phyloP scores from a whole-genome alignment of 2,113 vertebrate species.

The Tychaedon coryphoeus region DNA sequence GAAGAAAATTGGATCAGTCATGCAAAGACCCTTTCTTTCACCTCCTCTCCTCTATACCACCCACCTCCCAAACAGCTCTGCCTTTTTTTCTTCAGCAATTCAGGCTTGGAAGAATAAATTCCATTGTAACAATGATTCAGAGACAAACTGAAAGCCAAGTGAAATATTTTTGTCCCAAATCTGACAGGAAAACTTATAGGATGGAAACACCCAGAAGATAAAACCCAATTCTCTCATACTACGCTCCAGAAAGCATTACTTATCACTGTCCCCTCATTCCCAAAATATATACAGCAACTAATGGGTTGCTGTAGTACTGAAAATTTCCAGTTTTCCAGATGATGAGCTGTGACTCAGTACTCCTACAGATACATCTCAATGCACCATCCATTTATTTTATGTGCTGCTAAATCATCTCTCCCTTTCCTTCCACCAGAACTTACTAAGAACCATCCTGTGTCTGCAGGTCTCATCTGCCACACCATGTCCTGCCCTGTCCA shows the following conservation, averaged over 20 bases:
- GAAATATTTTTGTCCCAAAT: constrained; percentile 43
- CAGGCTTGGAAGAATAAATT: constrained; percentile 41
- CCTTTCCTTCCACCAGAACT: not conserved
- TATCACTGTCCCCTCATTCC: constrained; percentile 40
- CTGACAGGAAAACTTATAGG: constrained; percentile 28
- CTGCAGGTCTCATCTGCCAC: not conserved
- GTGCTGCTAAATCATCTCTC: not conserved
- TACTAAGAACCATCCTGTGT: not conserved
- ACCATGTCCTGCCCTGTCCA: not conserved
- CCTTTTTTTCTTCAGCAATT: not conserved
- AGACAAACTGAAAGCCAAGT: constrained; percentile 48
- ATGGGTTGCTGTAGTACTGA: constrained; percentile 24
- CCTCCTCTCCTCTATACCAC: not conserved
- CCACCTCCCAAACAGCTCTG: not conserved
- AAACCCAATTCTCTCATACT: constrained; percentile 28
- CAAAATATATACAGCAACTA: constrained; percentile 23
- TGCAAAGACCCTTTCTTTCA: not conserved
- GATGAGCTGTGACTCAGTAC: constrained; percentile 58
- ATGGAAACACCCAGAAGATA: constrained; percentile 46
- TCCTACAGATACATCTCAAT: constrained; percentile 18
- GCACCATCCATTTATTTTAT: constrained; percentile 45
- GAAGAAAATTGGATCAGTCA: not conserved
- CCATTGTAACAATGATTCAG: constrained; percentile 50
- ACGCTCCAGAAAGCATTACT: constrained; percentile 21
- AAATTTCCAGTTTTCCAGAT: constrained; percentile 55